Conservation (phyloP, 1,140 invertebrate genomes). For the Magallana gigas region DNA sequence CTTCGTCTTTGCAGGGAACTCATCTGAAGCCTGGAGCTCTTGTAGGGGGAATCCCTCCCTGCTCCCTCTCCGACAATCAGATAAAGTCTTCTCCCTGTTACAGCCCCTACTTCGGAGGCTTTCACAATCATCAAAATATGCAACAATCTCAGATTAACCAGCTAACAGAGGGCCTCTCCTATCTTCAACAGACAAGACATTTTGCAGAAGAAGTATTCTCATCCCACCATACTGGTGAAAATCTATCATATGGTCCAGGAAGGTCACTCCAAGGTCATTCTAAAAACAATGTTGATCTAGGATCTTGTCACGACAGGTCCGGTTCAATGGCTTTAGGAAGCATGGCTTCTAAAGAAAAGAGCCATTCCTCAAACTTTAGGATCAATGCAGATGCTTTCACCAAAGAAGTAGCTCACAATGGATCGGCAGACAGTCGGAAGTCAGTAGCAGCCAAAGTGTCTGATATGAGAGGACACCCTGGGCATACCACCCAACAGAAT, state of each 20-base stretch:
- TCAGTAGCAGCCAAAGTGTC: slow-evolving; percentile 8
- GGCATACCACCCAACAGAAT: not conserved
- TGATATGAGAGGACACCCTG: not conserved
- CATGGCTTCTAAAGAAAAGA: not conserved
- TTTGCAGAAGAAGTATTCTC: slow-evolving; percentile 16
- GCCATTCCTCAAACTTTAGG: not conserved
- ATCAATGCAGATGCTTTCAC: not conserved
- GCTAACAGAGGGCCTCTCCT: not conserved
- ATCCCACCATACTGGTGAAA: not conserved
- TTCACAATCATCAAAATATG: slow-evolving; percentile 3
- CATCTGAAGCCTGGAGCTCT: slow-evolving; percentile 8
- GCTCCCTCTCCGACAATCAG: not conserved
- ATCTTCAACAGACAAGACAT: slow-evolving; percentile 14
- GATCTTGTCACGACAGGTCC: not conserved
- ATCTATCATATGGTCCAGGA: not conserved
- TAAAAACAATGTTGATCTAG: not conserved
- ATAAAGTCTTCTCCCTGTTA: not conserved
- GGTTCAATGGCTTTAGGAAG: not conserved
- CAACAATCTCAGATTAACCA: not conserved
- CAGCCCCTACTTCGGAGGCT: slow-evolving; percentile 3
- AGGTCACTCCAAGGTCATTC: not conserved
- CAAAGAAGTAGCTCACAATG: not conserved
- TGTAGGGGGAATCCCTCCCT: not conserved
- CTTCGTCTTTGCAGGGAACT: not conserved
- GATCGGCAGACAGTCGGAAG: not conserved